A percentile compares a stretch with the other conserved stretches of the same genome.
phyloP scores from a whole-genome alignment of 2,888 invertebrate species.

The Drosophila kanekoi region DNA sequence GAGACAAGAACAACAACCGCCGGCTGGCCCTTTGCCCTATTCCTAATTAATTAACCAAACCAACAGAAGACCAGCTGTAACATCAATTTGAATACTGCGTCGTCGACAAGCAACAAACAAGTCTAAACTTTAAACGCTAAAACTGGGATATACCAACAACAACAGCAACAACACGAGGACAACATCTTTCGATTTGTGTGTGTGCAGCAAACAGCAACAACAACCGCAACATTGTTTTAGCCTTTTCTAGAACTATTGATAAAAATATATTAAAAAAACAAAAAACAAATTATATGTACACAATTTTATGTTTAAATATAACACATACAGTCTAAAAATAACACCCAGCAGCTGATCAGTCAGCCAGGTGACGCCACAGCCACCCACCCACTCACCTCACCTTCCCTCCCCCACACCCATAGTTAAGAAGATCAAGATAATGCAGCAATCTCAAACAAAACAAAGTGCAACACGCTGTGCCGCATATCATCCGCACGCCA shows the following conservation, averaged over 20 bases:
- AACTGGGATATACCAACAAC: slow-evolving; percentile 36
- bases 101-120: slow-evolving; percentile 77
- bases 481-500: slow-evolving; percentile 9
- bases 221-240: slow-evolving; percentile 81
- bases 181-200: slow-evolving; percentile 57
- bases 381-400: not conserved
- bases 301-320: slow-evolving; percentile 75
- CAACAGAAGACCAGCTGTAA: slow-evolving; percentile 39
- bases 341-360: slow-evolving; percentile 31
- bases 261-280: slow-evolving; percentile 78
- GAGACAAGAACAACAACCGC: slow-evolving; percentile 27
- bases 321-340: slow-evolving; percentile 44
- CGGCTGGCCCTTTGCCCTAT: slow-evolving; percentile 33
- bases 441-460: slow-evolving; percentile 16
- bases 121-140: slow-evolving; percentile 55
- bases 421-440: slow-evolving; percentile 2
- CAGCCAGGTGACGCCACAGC: slow-evolving; percentile 18
- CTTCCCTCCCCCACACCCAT: not conserved
- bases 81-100: slow-evolving; percentile 68
- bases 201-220: slow-evolving; percentile 54
- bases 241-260: slow-evolving; percentile 84
- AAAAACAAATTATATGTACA: slow-evolving; percentile 67
- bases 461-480: slow-evolving; percentile 5
- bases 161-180: slow-evolving; percentile 45
- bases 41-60: slow-evolving; percentile 33